A percentile compares a stretch with the other conserved stretches of the same genome.
Conservation (phyloP, 2,113 vertebrate species). For the Sinocyclocheilus anshuiensis region DNA sequence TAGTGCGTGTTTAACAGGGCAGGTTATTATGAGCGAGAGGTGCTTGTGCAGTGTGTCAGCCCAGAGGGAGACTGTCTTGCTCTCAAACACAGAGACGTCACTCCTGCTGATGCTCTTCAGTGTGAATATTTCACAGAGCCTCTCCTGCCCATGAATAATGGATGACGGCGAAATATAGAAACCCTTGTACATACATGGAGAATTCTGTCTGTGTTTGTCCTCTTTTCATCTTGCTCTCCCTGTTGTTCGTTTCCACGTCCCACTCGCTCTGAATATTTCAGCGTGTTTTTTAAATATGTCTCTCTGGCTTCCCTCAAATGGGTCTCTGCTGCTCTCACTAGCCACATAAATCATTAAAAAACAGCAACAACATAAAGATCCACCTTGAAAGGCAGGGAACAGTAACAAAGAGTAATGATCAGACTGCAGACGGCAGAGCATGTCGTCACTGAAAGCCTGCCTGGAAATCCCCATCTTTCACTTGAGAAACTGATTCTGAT, state of each 20-base stretch:
- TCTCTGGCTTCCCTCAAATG: slow-evolving; percentile 74
- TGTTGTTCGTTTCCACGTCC: slow-evolving; percentile 36
- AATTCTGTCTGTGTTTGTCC: slow-evolving; percentile 43
- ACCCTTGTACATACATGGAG: slow-evolving; percentile 73
- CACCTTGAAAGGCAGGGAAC: slow-evolving; percentile 67
- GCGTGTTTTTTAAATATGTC: slow-evolving; percentile 77
- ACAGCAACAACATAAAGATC: slow-evolving; percentile 66
- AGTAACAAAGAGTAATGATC: slow-evolving; percentile 41
- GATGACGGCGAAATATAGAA: slow-evolving; percentile 69
- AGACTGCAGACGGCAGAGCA: background rate
- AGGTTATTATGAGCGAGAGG: background rate
- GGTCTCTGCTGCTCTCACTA: slow-evolving; percentile 69
- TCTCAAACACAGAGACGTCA: slow-evolving; percentile 29
- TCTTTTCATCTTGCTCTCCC: slow-evolving; percentile 35
- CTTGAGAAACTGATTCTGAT: background rate
- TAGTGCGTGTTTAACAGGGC: background rate
- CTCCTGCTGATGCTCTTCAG: slow-evolving; percentile 62
- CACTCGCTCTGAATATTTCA: slow-evolving; percentile 74
- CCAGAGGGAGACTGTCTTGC: background rate
- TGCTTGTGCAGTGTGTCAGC: background rate
- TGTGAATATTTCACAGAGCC: slow-evolving; percentile 73
- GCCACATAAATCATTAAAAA: slow-evolving; percentile 71
- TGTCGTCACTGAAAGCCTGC: background rate
- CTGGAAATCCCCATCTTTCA: background rate
- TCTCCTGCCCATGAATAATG: slow-evolving; percentile 67